These are phyloP conservation scores for Saxidomus purpurata DNA, from an alignment of 1,140 invertebrate genomes.

Conservation along the genomic window DNA sequence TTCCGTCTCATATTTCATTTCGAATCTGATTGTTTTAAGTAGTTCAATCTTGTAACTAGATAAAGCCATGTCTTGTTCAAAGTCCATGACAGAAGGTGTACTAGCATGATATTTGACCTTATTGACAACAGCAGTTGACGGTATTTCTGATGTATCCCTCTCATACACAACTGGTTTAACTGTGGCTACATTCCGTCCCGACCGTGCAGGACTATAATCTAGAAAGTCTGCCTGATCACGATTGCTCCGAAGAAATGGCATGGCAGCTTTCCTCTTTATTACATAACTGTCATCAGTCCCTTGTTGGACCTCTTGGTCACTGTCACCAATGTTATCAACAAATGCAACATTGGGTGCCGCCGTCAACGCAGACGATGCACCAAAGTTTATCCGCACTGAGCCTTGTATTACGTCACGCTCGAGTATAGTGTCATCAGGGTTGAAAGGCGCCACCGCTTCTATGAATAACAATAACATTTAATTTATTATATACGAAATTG, in stretches of 20 bases:
- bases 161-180: not conserved
- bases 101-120: not conserved
- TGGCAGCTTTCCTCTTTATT: not conserved
- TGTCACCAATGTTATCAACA: not conserved
- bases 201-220: not conserved
- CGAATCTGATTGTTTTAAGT: not conserved
- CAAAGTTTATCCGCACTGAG: not conserved
- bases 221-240: not conserved
- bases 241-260: not conserved
- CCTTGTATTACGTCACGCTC: not conserved
- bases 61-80: not conserved
- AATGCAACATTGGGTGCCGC: too few species aligned
- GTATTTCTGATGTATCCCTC: not conserved
- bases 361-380: not conserved
- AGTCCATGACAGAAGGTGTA: not conserved
- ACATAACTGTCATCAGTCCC: not conserved
- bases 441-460: too few species aligned
- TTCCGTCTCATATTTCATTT: not conserved
- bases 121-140: not conserved
- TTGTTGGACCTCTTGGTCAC: not conserved
- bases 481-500: too few species aligned
- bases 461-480: too few species aligned
- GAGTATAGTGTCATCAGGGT: too few species aligned
- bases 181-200: not conserved
- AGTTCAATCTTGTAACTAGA: not conserved